Conservation (phyloP, 2,797 vertebrate genomes). For the Anniella stebbinsi region DNA sequence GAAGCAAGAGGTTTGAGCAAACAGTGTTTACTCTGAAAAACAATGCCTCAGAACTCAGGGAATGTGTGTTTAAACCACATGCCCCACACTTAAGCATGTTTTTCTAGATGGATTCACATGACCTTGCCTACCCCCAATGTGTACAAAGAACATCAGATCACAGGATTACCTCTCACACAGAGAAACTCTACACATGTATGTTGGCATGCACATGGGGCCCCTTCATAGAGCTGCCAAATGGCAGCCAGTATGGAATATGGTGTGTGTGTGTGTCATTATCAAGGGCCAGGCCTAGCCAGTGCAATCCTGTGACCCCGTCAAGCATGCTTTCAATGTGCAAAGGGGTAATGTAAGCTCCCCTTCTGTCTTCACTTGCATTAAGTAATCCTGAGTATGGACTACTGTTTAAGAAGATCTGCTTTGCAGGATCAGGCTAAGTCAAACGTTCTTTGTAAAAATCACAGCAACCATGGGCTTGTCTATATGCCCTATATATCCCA, state of each 20-base stretch:
- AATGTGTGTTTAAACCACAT: background rate
- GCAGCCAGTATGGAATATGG: background rate
- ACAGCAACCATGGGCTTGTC: background rate
- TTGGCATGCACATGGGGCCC: background rate
- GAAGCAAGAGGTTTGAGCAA: background rate
- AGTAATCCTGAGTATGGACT: background rate
- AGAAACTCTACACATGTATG: background rate
- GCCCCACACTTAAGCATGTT: background rate
- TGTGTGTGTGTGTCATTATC: background rate
- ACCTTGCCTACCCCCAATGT: background rate
- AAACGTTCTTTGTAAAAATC: background rate
- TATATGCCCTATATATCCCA: no score
- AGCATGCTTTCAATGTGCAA: background rate
- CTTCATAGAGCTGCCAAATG: background rate
- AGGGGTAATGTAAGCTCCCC: background rate
- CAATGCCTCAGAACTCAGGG: background rate
- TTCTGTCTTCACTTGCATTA: background rate
- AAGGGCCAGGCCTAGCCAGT: background rate
- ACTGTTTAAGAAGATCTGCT: background rate
- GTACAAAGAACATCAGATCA: no score
- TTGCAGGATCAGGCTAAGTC: background rate
- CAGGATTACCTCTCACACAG: background rate
- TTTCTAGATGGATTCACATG: background rate
- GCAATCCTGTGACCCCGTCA: background rate
- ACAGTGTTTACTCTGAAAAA: background rate